Evolutionary conservation across 1,140 invertebrate species (phyloP), one percentile per base, ranked within the genome.

Genomic region (Glossosoma conforme): DNA sequence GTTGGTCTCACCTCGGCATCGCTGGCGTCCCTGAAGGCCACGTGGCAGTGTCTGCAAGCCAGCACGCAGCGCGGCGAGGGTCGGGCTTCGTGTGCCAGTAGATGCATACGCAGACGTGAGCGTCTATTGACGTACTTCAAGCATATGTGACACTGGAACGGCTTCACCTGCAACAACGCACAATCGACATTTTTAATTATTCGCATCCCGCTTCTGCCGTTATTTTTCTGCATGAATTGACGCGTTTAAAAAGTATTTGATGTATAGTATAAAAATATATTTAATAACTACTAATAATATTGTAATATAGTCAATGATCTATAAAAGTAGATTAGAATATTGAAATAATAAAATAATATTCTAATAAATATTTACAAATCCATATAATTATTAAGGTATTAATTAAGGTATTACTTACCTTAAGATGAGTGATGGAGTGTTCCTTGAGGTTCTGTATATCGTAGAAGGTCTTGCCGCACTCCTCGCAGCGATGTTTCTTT

Each of bases 61-160:
- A 67, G 61, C 19, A 73, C 66, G 6, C 63, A 52, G 3, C 62
- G 60, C 3, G 67, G 62, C 3, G 60, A 54, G 0, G 70, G 61
- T 25, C 64, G 64, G 35, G 70, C 68, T 33, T 72, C 69, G 38
- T 77, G 73, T 3, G 71, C 65, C 2, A 72, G 63, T 14, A 76
- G 59, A 58, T 76, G 73, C 67, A 71, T 72, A 9, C 72, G 62
- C 13, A 77, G 63, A 1, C 74, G 67, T 14, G 73, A 75, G 8
- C 69, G 62, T 0, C 74, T 65, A 9, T 70, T 74, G 50, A 77
- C 52, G 21, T 72, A 71, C 60, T 75, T 72, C 52, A 72, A 55
- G 47, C 75, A 77, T 22, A 76, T 75, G 61, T 76, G 72, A 46
- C 75, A 77, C 57, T 75, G 71, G 65, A 71, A 77, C 4, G 76